A percentile compares a stretch with the other conserved stretches of the same genome.
Evolutionary conservation across 2,797 vertebrate genomes (phyloP).

Genomic region (Onychomys arenicola): DNA sequence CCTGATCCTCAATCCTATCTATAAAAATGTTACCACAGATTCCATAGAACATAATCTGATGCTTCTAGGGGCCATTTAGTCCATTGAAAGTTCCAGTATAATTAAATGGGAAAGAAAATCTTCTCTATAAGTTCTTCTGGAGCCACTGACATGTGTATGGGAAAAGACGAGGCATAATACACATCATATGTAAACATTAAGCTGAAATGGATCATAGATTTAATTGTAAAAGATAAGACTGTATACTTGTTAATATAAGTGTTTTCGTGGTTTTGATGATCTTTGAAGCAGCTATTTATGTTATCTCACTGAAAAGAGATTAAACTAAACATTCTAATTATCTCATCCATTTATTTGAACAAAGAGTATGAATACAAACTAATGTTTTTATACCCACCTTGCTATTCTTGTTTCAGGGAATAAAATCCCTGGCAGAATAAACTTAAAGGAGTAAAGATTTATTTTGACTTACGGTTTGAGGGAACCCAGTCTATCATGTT

Average conservation of each 20-base stretch:
- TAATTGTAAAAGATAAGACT: constrained; percentile 19
- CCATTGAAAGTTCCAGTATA: background rate
- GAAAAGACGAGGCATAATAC: background rate
- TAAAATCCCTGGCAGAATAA: background rate
- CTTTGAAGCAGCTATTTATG: background rate
- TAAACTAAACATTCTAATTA: background rate
- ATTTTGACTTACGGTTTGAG: background rate
- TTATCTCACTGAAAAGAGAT: background rate
- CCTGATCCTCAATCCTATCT: background rate
- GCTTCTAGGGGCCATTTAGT: background rate
- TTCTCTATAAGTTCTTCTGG: background rate
- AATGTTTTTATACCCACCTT: background rate
- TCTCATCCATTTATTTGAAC: constrained; percentile 28
- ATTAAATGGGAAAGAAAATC: background rate
- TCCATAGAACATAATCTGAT: background rate
- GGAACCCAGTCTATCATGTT: background rate
- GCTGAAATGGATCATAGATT: background rate
- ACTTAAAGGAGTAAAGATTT: background rate
- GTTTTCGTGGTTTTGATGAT: background rate
- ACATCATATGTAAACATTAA: background rate
- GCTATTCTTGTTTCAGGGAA: background rate
- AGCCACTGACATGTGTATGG: background rate
- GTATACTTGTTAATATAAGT: background rate
- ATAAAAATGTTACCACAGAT: background rate
- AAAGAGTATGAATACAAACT: background rate